Evolutionary conservation across 2,113 vertebrate genomes (phyloP), one percentile per base, ranked within the genome.

Genomic region (Psephotus haematonotus): DNA sequence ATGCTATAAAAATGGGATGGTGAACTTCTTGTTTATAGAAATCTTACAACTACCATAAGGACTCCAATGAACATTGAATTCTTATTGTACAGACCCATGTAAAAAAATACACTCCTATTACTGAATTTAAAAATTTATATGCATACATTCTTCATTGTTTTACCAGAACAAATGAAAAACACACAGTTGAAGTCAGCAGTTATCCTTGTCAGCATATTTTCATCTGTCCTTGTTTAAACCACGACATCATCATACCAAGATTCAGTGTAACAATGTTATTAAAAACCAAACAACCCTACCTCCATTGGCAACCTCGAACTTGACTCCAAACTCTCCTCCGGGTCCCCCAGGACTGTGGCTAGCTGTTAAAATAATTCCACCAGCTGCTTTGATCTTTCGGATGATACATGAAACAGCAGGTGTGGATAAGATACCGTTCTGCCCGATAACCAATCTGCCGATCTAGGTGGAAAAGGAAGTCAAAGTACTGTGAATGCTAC

Each of bases 401-500:
- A 99, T 99, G 97, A 99, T 99, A 97, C 99, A 99, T 28, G 99
- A 99, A 89, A 99, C 99, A 39, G 99, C 99, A 70, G 99, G 99
- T 19, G 99, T 99, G 17, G 99, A 99, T 95, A 99, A 98, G 91
- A 99, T 98, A 92, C 99, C 99, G 22, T 99, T 99, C 98, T 99
- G 99, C 41, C 99, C 99, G 92, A 99, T 99, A 81, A 99, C 98
- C 97, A 99, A 96, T 55, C 99, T 98, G 63, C 99, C 99, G 28
- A 99, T 99, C 99, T 99, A 98, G 52, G 90, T 23, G 23, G 74
- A 39, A 49, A 70, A 79, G 44, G 41, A 75, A 94, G n/a, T 53
- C 18, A 55, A 53, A 60, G 62, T 52, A 80, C 11, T 81, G 29
- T 39, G 43, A 93, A 31, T 50, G 46, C 55, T 7, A 43, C 52